Conservation (phyloP, 2,888 invertebrate species). For the Frankliniella intonsa region DNA sequence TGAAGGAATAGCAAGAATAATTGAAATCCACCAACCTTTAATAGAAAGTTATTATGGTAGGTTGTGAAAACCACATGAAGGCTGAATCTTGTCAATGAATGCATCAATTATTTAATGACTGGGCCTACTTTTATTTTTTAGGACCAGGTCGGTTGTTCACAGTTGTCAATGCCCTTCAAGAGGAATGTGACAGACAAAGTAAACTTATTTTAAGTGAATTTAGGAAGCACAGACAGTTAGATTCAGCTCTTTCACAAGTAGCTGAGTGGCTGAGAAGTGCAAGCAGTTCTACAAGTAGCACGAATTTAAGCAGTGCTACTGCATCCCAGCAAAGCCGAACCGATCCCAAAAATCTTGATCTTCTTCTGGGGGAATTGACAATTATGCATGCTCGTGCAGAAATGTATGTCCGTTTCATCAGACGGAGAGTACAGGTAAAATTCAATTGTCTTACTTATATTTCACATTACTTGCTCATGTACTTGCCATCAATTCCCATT, state of each 20-base stretch:
- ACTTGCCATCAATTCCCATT: background rate
- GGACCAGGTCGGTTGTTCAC: conserved; percentile 66
- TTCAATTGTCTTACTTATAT: conserved; percentile 8
- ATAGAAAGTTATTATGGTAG: conserved; percentile 82
- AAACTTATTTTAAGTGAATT: conserved; percentile 66
- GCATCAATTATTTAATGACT: no score
- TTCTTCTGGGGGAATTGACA: conserved; percentile 83
- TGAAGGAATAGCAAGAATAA: conserved; percentile 76
- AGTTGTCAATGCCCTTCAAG: conserved; percentile 68
- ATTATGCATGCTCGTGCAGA: conserved; percentile 86
- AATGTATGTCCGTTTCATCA: conserved; percentile 83
- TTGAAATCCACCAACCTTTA: conserved; percentile 83
- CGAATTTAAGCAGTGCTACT: background rate
- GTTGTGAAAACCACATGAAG: conserved; percentile 33
- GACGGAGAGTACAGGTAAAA: conserved; percentile 53
- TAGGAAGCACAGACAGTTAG: conserved; percentile 61
- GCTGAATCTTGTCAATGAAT: conserved; percentile 27
- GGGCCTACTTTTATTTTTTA: conserved; percentile 37
- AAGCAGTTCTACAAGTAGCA: background rate
- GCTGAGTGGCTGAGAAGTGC: background rate
- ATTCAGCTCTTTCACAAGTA: conserved; percentile 43
- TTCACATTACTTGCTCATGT: background rate
- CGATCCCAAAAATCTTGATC: conserved; percentile 82
- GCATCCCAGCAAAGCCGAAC: conserved; percentile 36
- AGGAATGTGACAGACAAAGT: conserved; percentile 68